A percentile compares a stretch with the other conserved stretches of the same genome.
These are phyloP conservation scores for Beroe forskalii DNA, from an alignment of 37 sponge, comb jelly and placozoan genomes.

Conservation along the genomic window DNA sequence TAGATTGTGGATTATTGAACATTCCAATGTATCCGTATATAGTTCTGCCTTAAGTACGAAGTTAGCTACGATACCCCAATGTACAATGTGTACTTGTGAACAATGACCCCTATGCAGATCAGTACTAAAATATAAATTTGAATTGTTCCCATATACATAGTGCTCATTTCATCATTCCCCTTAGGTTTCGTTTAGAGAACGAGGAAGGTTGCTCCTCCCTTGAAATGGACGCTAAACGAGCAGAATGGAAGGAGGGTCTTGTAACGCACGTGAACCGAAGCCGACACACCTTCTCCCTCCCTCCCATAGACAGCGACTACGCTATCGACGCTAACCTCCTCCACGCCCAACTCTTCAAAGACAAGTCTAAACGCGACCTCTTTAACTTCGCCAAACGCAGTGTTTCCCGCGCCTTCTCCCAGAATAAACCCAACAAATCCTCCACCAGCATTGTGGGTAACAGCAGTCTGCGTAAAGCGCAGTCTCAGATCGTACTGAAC, in stretches of 20 bases:
- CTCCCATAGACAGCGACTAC: not conserved
- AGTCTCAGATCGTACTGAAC: not conserved
- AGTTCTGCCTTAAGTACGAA: too few species aligned
- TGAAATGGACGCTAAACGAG: not conserved
- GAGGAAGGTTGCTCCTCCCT: not conserved
- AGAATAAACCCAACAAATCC: not conserved
- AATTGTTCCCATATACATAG: too few species aligned
- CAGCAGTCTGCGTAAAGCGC: not conserved
- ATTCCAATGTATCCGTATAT: too few species aligned
- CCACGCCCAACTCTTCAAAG: not conserved
- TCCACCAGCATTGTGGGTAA: too few species aligned
- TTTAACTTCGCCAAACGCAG: not conserved
- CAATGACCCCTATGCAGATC: too few species aligned
- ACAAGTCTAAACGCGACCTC: not conserved
- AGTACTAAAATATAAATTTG: too few species aligned
- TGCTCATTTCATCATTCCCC: too few species aligned
- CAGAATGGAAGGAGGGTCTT: not conserved
- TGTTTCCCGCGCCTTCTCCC: not conserved
- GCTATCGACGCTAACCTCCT: not conserved
- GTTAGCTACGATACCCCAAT: too few species aligned
- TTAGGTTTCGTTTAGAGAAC: not conserved
- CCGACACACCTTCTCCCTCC: not conserved
- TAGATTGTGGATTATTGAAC: too few species aligned
- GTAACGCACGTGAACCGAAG: not conserved
- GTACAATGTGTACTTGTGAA: too few species aligned